A percentile compares a stretch with the other conserved stretches of the same genome.
These are phyloP conservation scores for Tholera decimalis DNA, from an alignment of 2,888 invertebrate genomes.

Conservation along the genomic window DNA sequence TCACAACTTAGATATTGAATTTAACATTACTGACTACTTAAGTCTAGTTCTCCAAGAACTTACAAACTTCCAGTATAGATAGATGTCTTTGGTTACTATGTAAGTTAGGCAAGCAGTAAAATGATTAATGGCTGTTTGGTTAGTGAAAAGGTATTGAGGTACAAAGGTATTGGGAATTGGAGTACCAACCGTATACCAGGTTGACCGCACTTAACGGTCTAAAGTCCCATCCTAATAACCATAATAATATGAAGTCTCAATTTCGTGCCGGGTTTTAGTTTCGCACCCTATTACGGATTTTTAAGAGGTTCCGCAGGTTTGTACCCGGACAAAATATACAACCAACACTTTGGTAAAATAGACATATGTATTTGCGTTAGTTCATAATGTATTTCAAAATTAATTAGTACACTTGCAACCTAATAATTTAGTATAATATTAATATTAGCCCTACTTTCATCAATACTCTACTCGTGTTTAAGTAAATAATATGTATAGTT, in stretches of 20 bases:
- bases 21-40: constrained; percentile 31
- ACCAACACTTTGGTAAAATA: no score
- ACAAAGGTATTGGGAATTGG: constrained; percentile 17
- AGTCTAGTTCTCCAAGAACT: constrained; percentile 20
- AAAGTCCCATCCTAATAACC: constrained; percentile 21
- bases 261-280: constrained; percentile 18
- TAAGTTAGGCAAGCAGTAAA: not conserved
- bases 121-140: constrained; percentile 23
- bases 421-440: no score
- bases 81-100: constrained; percentile 14
- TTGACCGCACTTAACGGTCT: constrained; percentile 32
- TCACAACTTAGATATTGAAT: constrained; percentile 52
- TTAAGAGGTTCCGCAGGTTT: not conserved
- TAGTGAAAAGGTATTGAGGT: constrained; percentile 11
- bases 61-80: constrained; percentile 22
- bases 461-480: no score
- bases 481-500: no score
- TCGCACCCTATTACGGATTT: constrained; percentile 18
- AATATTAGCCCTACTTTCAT: no score
- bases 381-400: no score
- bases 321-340: no score
- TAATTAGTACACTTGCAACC: no score
- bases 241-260: constrained; percentile 28
- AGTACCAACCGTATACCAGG: constrained; percentile 8
- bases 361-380: no score